phyloP scores from a whole-genome alignment of 92 coral and sea anemone species.

The Chrysogorgia sp. region DNA sequence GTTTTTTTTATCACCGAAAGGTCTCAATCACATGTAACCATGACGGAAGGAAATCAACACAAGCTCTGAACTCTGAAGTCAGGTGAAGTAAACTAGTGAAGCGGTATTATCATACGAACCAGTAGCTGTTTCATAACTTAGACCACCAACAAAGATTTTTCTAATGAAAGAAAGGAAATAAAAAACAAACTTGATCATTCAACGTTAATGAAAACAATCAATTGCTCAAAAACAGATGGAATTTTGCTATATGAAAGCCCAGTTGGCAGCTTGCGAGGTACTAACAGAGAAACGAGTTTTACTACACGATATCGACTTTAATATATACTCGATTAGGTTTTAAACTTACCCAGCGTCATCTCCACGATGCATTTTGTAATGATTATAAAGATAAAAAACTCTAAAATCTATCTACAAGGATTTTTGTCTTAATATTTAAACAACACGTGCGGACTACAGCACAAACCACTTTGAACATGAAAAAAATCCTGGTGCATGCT shows the following conservation, averaged over 20 bases:
- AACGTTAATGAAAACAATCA: background rate
- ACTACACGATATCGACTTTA: too few species aligned
- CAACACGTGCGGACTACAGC: background rate
- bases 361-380: slow-evolving; percentile 52
- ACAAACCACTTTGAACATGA: too few species aligned
- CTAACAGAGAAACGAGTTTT: background rate
- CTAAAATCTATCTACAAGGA: background rate
- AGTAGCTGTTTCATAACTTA: slow-evolving; percentile 70
- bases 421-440: background rate
- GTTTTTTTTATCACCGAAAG: too few species aligned
- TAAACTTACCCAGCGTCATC: slow-evolving; percentile 88
- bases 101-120: slow-evolving; percentile 54
- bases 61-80: background rate
- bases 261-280: background rate
- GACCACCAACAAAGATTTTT: slow-evolving; percentile 93
- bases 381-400: background rate
- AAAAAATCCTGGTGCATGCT: too few species aligned
- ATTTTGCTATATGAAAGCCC: background rate
- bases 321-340: background rate
- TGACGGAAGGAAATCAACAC: background rate
- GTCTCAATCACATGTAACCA: too few species aligned
- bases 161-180: slow-evolving; percentile 49
- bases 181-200: background rate
- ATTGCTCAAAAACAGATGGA: background rate
- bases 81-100: too few species aligned